Base-by-base conservation (phyloP, 2,113 vertebrate species). In the Nibea coibor region DNA sequence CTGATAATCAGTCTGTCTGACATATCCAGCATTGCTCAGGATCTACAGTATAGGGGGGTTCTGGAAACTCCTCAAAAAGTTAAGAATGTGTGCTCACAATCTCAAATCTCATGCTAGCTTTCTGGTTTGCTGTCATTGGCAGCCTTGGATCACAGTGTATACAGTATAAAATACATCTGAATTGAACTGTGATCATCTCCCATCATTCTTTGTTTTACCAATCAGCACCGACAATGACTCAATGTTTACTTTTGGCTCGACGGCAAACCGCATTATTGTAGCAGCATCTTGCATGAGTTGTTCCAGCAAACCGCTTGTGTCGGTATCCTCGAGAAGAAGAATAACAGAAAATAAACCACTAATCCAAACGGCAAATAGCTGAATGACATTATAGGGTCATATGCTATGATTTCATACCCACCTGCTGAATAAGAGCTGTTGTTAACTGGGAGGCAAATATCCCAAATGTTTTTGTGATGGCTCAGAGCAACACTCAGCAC, bases 401-500 rank as follows among this genome's bases (percentile, higher is more conserved):
- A 47, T 28, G 28, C 26, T 78, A 69, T 84, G 82, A 85, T 84
- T 84, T 83, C 72, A 86, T 78, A 31, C 47, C 78, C 81, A 85
- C 83, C 67, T 83, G 81, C 62, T 86, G 80, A 82, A 82, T 43
- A 26, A 61, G 56, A 57, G 62, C 59, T 5, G 14, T 48, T 87
- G 80, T 82, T 68, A 64, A 80, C 19, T 19, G 47, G 63, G 73
- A 81, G 69, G 85, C 56, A 65, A 87, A 90, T 91, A 75, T 64
- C 75, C 77, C 54, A 76, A 78, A 92, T 90, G 84, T 86, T 91
- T 89, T 72, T 80, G 71, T 50, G 87, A 90, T 22, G 83, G 80
- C 68, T 89, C 71, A 79, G 80, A 85, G 84, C 71, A 90, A 84
- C 79, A 87, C 85, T 81, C 89, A 89, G 88, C 90, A 87, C 4